Percentiles rank a stretch among this genome's conserved stretches.
Evolutionary conservation across 2,888 invertebrate species (phyloP).

Genomic region (Timema podura): DNA sequence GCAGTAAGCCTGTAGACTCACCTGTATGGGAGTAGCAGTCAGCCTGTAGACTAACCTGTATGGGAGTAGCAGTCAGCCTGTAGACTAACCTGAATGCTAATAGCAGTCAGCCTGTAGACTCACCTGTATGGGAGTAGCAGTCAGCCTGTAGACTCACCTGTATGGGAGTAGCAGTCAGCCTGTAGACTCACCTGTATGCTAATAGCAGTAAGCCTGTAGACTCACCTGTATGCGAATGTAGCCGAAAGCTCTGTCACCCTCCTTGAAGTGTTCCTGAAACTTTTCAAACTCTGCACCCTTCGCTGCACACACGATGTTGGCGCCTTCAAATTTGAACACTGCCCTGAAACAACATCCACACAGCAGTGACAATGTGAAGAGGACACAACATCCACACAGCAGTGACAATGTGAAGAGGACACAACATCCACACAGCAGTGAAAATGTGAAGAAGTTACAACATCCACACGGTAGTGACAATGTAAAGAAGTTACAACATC

Average conservation of each 20-base stretch:
- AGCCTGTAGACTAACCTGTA: too few relatives aligned
- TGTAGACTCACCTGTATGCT: conserved; percentile 45
- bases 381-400: not conserved
- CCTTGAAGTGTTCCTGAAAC: conserved; percentile 63
- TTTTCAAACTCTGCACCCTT: conserved; percentile 66
- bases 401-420: not conserved
- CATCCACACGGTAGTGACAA: too few relatives aligned
- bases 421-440: too few relatives aligned
- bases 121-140: too few relatives aligned
- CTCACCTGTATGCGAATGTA: conserved; percentile 57
- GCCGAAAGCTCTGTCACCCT: conserved; percentile 70
- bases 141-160: conserved; percentile 48
- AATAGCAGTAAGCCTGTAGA: conserved; percentile 70
- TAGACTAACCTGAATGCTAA: conserved; percentile 50
- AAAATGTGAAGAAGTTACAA: not conserved
- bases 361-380: not conserved
- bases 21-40: too few relatives aligned
- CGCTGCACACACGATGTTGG: conserved; percentile 61
- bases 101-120: conserved; percentile 32
- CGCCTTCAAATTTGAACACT: conserved; percentile 70
- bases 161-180: too few relatives aligned
- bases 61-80: too few relatives aligned
- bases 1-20: conserved; percentile 72
- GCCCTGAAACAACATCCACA: conserved; percentile 52
- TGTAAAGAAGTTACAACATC: too few relatives aligned